phyloP scores from a whole-genome alignment of 2,113 vertebrate genomes.

The Ailuropoda melanoleuca region DNA sequence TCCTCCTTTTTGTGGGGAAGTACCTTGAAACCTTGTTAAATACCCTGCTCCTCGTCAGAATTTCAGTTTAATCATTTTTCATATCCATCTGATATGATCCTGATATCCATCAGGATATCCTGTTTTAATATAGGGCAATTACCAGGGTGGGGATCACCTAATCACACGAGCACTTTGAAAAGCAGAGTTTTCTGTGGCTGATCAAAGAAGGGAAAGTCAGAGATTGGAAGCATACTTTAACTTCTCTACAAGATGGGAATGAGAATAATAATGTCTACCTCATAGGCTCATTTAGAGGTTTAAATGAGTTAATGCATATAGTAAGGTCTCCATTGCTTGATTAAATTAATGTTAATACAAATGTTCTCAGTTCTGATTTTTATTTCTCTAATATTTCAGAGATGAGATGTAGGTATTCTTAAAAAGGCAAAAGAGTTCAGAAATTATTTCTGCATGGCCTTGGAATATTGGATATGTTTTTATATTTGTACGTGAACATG shows the following conservation, averaged over 20 bases:
- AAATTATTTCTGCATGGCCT: background rate
- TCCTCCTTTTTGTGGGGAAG: background rate
- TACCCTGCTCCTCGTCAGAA: background rate
- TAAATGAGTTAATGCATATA: background rate
- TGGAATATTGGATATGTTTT: background rate
- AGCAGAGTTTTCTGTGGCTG: background rate
- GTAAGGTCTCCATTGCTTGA: background rate
- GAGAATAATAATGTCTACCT: background rate
- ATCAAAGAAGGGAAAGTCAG: background rate
- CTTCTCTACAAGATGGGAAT: background rate
- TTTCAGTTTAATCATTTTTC: background rate
- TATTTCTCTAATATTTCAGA: background rate
- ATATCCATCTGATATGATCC: background rate
- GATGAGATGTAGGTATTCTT: background rate
- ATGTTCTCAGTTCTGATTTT: background rate
- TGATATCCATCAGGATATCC: background rate
- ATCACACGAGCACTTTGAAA: background rate
- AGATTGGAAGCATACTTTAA: background rate
- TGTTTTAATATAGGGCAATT: background rate
- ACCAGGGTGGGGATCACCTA: background rate
- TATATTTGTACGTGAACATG: background rate
- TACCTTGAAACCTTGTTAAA: background rate
- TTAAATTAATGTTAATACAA: background rate
- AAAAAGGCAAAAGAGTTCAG: background rate
- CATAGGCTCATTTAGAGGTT: background rate